Evolutionary conservation across 2,113 vertebrate species (phyloP).

Genomic region (Tylochromis polylepis): DNA sequence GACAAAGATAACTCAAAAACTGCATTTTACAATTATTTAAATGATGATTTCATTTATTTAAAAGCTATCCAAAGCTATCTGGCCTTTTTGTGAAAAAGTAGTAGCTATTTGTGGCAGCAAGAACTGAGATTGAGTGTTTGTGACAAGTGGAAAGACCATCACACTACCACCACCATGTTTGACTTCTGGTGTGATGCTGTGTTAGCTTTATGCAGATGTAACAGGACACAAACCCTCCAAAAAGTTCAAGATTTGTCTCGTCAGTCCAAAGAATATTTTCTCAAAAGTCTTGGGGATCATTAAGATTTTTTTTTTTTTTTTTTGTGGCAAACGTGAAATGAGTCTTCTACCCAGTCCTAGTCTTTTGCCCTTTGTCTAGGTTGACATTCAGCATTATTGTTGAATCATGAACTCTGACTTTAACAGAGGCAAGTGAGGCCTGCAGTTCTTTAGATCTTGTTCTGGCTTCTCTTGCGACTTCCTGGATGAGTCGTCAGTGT

Average conservation of each 20-base stretch:
- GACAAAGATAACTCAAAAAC: too few relatives aligned
- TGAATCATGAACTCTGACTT: not conserved
- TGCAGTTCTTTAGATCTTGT: not conserved
- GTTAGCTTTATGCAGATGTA: not conserved
- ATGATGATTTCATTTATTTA: not conserved
- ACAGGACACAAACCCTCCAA: not conserved
- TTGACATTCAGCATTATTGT: not conserved
- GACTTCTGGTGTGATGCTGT: not conserved
- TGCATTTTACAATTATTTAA: too few relatives aligned
- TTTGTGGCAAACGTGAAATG: not conserved
- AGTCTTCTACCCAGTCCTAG: not conserved
- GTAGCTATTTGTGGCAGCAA: not conserved
- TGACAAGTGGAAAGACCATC: not conserved
- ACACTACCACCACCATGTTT: not conserved
- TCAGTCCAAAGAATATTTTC: not conserved
- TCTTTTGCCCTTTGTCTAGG: not conserved
- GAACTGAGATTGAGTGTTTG: not conserved
- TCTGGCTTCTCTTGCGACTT: not conserved
- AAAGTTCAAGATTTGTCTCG: not conserved
- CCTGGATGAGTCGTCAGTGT: not conserved
- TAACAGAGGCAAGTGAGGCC: not conserved
- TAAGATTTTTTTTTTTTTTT: not conserved
- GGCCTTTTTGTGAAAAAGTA: not conserved
- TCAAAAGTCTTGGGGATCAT: not conserved
- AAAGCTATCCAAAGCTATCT: not conserved